Evolutionary conservation across 2,797 vertebrate species (phyloP).

Genomic region (Myotis myotis): DNA sequence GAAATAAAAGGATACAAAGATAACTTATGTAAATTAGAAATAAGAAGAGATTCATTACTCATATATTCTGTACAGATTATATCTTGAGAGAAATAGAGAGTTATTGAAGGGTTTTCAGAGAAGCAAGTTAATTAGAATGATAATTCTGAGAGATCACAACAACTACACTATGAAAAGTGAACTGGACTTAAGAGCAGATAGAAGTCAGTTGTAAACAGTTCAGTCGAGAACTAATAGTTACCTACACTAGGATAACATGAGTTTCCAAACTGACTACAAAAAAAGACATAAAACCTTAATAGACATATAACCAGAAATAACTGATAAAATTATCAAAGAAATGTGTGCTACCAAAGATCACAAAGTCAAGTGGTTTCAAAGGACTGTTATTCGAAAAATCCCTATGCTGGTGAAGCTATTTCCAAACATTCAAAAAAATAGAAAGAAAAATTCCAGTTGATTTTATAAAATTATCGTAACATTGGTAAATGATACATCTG

Average conservation of each 20-base stretch:
- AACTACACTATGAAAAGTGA: neutral
- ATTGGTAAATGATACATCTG: neutral
- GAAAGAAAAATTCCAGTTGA: neutral
- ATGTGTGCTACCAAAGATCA: neutral
- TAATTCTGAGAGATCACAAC: neutral
- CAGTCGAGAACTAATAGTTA: neutral
- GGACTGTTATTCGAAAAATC: neutral
- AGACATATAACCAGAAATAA: neutral
- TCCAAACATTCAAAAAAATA: neutral
- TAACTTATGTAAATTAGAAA: neutral
- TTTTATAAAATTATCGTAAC: neutral
- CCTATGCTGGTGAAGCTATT: neutral
- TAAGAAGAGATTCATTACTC: neutral
- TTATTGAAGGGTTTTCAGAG: neutral
- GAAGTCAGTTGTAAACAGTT: neutral
- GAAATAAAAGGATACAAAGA: neutral
- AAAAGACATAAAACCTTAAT: neutral
- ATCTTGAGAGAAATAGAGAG: slow-evolving; percentile 19
- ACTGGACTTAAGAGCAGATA: neutral
- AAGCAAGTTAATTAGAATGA: neutral
- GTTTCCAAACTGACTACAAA: neutral
- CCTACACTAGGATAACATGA: neutral
- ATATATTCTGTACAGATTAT: neutral
- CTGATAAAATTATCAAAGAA: neutral
- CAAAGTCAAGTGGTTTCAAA: neutral